phyloP scores from a whole-genome alignment of 2,888 invertebrate genomes.

The Sympetrum striolatum region DNA sequence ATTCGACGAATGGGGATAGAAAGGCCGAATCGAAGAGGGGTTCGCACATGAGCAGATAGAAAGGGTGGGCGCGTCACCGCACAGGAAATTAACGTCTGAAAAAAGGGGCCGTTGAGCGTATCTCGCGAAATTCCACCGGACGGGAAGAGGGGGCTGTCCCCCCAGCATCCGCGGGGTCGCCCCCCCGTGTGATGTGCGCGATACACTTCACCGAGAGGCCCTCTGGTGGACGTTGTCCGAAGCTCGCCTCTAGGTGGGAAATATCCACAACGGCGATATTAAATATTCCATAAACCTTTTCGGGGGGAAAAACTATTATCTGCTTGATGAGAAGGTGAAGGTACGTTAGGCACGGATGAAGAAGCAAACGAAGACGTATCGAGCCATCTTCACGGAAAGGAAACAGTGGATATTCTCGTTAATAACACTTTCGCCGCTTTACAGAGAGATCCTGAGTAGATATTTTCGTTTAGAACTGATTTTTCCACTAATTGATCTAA shows the following conservation, averaged over 20 bases:
- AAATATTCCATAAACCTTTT: too few species aligned
- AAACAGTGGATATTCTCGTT: too few species aligned
- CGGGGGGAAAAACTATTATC: too few species aligned
- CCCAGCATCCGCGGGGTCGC: neutral
- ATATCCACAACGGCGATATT: too few species aligned
- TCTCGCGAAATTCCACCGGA: neutral
- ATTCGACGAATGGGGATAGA: neutral
- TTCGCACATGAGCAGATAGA: constrained; percentile 5
- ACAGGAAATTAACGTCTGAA: constrained; percentile 42
- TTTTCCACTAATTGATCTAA: too few species aligned
- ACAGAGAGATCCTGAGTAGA: too few species aligned
- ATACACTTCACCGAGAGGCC: neutral
- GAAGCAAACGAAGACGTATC: too few species aligned
- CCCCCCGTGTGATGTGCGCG: neutral
- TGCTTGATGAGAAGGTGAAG: too few species aligned
- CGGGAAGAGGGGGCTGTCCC: neutral
- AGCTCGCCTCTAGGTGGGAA: neutral
- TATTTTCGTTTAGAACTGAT: too few species aligned
- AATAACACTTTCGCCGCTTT: too few species aligned
- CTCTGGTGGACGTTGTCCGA: neutral
- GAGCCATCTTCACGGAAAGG: too few species aligned
- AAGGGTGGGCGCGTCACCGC: constrained; percentile 33
- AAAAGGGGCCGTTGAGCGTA: neutral
- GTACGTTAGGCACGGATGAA: too few species aligned
- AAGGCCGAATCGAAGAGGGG: neutral